A percentile compares a stretch with the other conserved stretches of the same genome.
Conservation (phyloP, 2,113 vertebrate genomes). For the Grammatotria lemairii region DNA sequence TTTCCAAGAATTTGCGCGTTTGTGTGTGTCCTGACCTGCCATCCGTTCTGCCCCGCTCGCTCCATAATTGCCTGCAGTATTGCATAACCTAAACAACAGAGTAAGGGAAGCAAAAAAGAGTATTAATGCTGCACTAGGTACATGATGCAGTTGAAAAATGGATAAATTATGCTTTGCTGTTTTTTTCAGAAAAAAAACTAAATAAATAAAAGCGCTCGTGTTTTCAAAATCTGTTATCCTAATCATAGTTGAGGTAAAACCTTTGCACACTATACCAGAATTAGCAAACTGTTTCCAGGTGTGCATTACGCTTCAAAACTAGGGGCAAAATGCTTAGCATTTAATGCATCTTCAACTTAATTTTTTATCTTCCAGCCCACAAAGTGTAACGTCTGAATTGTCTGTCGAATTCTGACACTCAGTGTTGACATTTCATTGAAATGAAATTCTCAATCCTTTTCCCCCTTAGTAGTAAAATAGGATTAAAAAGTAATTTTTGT, state of each 20-base stretch:
- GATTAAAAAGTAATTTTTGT: background rate
- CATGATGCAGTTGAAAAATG: background rate
- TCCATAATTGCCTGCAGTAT: constrained; percentile 99
- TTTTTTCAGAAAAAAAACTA: background rate
- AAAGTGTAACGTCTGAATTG: background rate
- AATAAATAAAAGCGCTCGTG: background rate
- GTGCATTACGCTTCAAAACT: background rate
- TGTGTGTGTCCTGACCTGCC: constrained; percentile 85
- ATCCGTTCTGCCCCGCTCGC: constrained; percentile 96
- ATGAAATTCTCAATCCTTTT: background rate
- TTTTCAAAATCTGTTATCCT: background rate
- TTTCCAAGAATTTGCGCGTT: background rate
- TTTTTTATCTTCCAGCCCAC: background rate
- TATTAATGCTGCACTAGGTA: background rate
- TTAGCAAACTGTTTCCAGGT: background rate
- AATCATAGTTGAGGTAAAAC: background rate
- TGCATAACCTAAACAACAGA: constrained; percentile 84
- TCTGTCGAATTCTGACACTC: background rate
- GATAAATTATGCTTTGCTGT: background rate
- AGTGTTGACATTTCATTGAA: background rate
- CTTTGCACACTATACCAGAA: background rate
- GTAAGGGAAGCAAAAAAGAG: background rate
- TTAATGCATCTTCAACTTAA: background rate
- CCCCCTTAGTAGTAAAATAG: background rate
- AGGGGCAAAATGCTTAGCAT: background rate